Percentiles rank a stretch among this genome's conserved stretches.
These are phyloP conservation scores for Alligator mississippiensis DNA, from an alignment of 2,113 vertebrate genomes.

Conservation along the genomic window DNA sequence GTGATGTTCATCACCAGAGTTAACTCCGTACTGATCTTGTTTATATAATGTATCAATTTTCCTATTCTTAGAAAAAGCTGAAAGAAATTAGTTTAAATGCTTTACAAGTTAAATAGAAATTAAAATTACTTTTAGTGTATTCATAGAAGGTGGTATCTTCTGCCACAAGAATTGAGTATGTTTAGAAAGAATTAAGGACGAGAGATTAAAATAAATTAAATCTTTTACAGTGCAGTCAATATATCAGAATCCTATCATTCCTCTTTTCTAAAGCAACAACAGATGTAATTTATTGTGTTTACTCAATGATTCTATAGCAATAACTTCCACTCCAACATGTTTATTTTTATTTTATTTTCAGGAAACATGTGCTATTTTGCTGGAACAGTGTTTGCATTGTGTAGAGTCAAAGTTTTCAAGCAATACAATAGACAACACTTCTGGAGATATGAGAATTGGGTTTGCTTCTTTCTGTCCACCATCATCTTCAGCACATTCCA, in stretches of 20 bases:
- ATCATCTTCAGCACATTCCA: conserved; percentile 73
- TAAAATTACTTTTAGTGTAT: background rate
- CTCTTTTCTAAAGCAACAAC: background rate
- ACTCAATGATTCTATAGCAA: background rate
- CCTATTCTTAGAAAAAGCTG: conserved; percentile 25
- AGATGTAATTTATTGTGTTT: background rate
- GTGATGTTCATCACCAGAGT: conserved; percentile 22
- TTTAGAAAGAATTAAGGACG: background rate
- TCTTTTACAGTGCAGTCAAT: background rate
- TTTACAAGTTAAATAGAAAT: conserved; percentile 25
- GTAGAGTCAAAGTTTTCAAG: conserved; percentile 86
- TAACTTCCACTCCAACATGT: conserved; percentile 42
- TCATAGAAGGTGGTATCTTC: background rate
- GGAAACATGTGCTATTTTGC: conserved; percentile 90
- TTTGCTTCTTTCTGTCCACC: conserved; percentile 73
- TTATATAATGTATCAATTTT: conserved; percentile 28
- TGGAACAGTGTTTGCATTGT: conserved; percentile 91
- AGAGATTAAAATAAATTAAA: background rate
- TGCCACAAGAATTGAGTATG: background rate
- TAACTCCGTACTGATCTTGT: conserved; percentile 35
- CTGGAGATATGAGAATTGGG: conserved; percentile 69
- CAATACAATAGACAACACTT: conserved; percentile 62
- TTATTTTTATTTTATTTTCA: conserved; percentile 71
- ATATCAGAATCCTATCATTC: background rate
- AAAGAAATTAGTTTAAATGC: conserved; percentile 40